Evolutionary conservation across 2,797 vertebrate species (phyloP).

Genomic region (Ptychadena robeensis): DNA sequence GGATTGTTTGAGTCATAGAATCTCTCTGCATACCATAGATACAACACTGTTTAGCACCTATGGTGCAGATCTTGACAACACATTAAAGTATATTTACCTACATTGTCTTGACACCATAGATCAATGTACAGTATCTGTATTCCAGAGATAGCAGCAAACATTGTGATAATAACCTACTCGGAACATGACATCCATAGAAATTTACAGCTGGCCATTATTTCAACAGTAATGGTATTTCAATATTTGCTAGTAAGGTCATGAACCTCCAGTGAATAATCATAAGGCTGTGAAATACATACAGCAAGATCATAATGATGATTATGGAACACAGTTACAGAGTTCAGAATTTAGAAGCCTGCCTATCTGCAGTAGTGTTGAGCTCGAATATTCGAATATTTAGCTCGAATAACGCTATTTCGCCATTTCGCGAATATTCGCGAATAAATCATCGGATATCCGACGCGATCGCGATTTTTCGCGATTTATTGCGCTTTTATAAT

Average conservation of each 20-base stretch:
- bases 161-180: conserved; percentile 24
- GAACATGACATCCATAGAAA: conserved; percentile 30
- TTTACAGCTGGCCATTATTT: conserved; percentile 52
- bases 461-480: no score
- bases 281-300: conserved; percentile 13
- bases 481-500: no score
- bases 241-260: conserved; percentile 55
- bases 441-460: no score
- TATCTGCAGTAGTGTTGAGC: conserved; percentile 80
- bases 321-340: conserved; percentile 66
- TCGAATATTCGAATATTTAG: no score
- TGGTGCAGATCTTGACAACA: not conserved
- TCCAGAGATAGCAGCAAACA: conserved; percentile 40
- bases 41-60: not conserved
- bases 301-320: conserved; percentile 43
- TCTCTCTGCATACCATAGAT: not conserved
- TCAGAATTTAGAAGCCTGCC: conserved; percentile 70
- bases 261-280: conserved; percentile 30
- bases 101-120: not conserved
- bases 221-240: conserved; percentile 56
- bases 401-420: no score
- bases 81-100: conserved; percentile 11
- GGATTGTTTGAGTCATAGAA: conserved; percentile 11
- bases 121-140: conserved; percentile 17
- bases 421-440: no score